A percentile compares a stretch with the other conserved stretches of the same genome.
Evolutionary conservation across 2,888 invertebrate genomes (phyloP).

Genomic region (Pocota personata): DNA sequence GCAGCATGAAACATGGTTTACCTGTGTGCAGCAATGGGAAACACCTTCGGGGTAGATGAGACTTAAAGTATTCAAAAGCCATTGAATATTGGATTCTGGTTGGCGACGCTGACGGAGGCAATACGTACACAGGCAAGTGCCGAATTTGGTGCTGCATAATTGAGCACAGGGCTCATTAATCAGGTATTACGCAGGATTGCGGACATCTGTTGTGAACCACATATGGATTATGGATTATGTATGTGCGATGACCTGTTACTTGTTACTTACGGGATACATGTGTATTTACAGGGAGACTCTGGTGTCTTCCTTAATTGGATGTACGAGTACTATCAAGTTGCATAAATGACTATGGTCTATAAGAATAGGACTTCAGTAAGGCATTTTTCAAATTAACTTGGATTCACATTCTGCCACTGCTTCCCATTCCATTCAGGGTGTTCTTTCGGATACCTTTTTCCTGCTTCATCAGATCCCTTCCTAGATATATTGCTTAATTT

Average conservation of each 20-base stretch:
- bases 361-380: too few relatives aligned
- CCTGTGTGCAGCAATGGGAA: constrained; percentile 15
- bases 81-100: constrained; percentile 46
- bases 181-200: constrained; percentile 52
- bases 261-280: constrained; percentile 31
- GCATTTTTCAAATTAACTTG: too few relatives aligned
- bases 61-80: constrained; percentile 45
- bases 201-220: constrained; percentile 53
- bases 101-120: constrained; percentile 37
- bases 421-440: too few relatives aligned
- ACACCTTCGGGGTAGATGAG: constrained; percentile 35
- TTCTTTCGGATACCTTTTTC: too few relatives aligned
- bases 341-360: too few relatives aligned
- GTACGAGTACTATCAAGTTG: too few relatives aligned
- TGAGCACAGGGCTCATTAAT: constrained; percentile 54
- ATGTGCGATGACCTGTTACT: constrained; percentile 28
- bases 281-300: neutral
- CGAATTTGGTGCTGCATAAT: constrained; percentile 59
- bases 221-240: constrained; percentile 50
- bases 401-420: too few relatives aligned
- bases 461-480: too few relatives aligned
- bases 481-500: too few relatives aligned
- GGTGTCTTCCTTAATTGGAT: neutral
- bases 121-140: neutral
- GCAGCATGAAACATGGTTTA: constrained; percentile 48